phyloP scores from a whole-genome alignment of 92 coral and sea anemone genomes.

The Actinostola sp. region DNA sequence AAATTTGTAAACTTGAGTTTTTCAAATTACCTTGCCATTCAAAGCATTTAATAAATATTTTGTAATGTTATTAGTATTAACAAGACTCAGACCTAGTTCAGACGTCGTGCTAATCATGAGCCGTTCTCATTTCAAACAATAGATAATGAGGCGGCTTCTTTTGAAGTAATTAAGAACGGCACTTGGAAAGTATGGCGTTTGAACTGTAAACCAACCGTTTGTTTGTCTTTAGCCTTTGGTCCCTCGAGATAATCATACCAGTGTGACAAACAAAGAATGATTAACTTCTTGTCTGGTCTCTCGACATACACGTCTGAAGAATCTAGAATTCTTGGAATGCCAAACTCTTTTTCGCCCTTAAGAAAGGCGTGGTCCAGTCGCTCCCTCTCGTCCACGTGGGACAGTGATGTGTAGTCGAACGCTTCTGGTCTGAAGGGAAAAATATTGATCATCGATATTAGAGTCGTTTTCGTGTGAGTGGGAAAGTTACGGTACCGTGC shows the following conservation, averaged over 20 bases:
- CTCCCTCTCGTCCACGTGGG: conserved; percentile 43
- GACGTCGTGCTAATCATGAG: no score
- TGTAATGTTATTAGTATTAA: no score
- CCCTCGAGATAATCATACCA: conserved; percentile 77
- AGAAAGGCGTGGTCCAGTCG: conserved; percentile 81
- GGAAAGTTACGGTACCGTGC: no score
- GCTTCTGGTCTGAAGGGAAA: conserved; percentile 59
- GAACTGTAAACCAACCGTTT: conserved; percentile 31
- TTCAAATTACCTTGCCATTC: no score
- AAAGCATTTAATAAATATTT: no score
- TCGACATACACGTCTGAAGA: conserved; percentile 87
- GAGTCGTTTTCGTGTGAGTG: no score
- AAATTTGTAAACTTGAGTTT: no score
- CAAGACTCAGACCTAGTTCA: no score
- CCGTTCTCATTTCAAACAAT: no score
- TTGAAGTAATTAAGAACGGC: no score
- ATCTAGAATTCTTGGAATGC: conserved; percentile 81
- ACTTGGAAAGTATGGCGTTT: no score
- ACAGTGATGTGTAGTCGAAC: conserved; percentile 65
- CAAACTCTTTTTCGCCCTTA: conserved; percentile 73
- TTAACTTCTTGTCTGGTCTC: conserved; percentile 90
- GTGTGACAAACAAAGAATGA: conserved; percentile 90
- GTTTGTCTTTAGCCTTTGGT: conserved; percentile 33
- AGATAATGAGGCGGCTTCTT: no score
- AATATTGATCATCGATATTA: background rate